phyloP scores from a whole-genome alignment of 2,888 invertebrate genomes.

The Frankliniella fusca region DNA sequence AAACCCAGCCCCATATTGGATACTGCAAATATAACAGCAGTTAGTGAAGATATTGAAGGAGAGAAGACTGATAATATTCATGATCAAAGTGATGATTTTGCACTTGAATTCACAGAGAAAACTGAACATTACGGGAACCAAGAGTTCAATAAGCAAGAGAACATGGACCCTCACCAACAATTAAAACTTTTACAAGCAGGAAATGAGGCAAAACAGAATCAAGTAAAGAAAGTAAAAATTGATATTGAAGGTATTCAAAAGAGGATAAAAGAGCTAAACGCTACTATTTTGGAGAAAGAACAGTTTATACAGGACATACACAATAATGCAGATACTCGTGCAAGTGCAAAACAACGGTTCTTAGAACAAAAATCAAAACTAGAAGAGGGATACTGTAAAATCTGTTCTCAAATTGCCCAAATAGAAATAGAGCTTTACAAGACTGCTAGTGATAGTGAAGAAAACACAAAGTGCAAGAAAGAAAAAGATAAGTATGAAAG shows the following conservation, averaged over 20 bases:
- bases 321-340: conserved; percentile 56
- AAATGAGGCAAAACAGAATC: conserved; percentile 46
- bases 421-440: conserved; percentile 51
- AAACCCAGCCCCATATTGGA: conserved; percentile 42
- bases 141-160: conserved; percentile 41
- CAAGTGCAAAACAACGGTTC: conserved; percentile 56
- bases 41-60: conserved; percentile 37
- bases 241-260: conserved; percentile 64
- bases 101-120: conserved; percentile 45
- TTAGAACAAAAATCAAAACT: conserved; percentile 60
- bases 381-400: conserved; percentile 58
- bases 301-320: conserved; percentile 66
- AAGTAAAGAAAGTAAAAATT: conserved; percentile 47
- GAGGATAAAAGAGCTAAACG: conserved; percentile 65
- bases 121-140: conserved; percentile 39
- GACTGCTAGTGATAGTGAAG: conserved; percentile 43
- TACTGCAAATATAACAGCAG: conserved; percentile 37
- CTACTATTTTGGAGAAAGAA: conserved; percentile 67
- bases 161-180: conserved; percentile 53
- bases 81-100: neutral
- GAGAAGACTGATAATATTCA: conserved; percentile 37
- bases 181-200: conserved; percentile 50
- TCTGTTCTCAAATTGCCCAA: conserved; percentile 54
- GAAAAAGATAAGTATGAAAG: conserved; percentile 48
- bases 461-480: conserved; percentile 38